Base-by-base conservation (phyloP, 1,140 invertebrate species). In the Radopholus similis region DNA sequence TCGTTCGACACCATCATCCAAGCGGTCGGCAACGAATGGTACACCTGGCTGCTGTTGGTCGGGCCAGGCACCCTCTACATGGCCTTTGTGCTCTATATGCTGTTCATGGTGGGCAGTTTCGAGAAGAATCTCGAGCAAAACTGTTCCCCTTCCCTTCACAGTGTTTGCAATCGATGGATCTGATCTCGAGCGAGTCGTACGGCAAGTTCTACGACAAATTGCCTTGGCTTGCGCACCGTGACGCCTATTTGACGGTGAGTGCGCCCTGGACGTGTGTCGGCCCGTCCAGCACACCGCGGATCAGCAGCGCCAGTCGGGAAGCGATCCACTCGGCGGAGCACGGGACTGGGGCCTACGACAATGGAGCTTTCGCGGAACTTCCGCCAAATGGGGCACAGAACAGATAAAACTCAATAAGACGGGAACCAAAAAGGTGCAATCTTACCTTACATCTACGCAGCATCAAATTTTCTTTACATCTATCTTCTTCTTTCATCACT, bases 71-170 rank as follows among this genome's bases (percentile, higher is more conserved):
- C 55, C 34, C 44, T 77, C 32, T 75, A 75, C 49, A 47, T 77
- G 35, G 26, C 40, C 4, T 75, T 75, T 70, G 75, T 75, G 15
- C 13, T 69, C 13, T 75, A 75, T 51, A 40, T 75, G 37, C 42
- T 77, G 6, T 57, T 78, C 4, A 70, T 60, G 11, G 59, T 51
- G 18, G 1, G 47, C 30, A 3, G 23, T 3, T 47, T 3, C 23
- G 4, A 18, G 4, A 4, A 18, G n/a, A 47, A 4, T n/a, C 13
- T 5, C 4, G 4, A 47, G 23, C 11, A 26, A 57, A 57, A 57
- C 21, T 40, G 21, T 5, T 42, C 40, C 23, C 13, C 30, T 4
- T 59, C 28, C 35, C n/a, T 37, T 26, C 30, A 1, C 11, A 62
- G 59, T 72, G 70, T 28, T 59, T 72, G 18, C 70, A 72, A 47